Conservation (phyloP, 2,797 vertebrate genomes). For the Balearica regulorum region DNA sequence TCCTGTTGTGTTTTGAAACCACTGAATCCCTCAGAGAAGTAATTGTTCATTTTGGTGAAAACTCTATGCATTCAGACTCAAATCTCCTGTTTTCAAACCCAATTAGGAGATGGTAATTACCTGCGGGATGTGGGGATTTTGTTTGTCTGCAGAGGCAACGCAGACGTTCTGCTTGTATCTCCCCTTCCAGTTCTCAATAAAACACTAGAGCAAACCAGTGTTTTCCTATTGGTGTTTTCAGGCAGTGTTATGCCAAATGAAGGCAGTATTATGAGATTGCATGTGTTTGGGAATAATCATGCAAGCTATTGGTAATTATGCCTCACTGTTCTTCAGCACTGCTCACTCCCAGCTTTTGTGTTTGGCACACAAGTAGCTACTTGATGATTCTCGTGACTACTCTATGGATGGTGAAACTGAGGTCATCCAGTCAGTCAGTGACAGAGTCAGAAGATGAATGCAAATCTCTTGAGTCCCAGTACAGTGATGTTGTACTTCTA, state of each 20-base stretch:
- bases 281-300: constrained; percentile 35
- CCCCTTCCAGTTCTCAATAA: constrained; percentile 67
- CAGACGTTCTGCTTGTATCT: constrained; percentile 31
- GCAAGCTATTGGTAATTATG: constrained; percentile 2
- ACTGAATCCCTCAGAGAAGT: constrained; percentile 7
- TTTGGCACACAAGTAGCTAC: neutral
- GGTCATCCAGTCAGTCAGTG: neutral
- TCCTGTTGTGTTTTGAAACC: constrained; percentile 31
- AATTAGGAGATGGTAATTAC: constrained; percentile 77
- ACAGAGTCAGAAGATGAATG: neutral
- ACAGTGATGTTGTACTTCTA: neutral
- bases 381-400: neutral
- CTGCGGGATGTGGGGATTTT: constrained; percentile 68
- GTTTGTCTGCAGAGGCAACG: constrained; percentile 44
- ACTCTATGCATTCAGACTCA: constrained; percentile 43
- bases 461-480: neutral
- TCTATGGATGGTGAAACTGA: neutral
- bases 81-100: constrained; percentile 66
- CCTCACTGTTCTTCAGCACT: neutral
- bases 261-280: constrained; percentile 22
- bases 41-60: constrained; percentile 58
- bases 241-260: constrained; percentile 37
- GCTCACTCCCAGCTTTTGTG: neutral
- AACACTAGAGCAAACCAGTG: constrained; percentile 60
- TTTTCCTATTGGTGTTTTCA: constrained; percentile 46